A percentile compares a stretch with the other conserved stretches of the same genome.
These are phyloP conservation scores for Otolemur garnettii DNA, from an alignment of 2,113 vertebrate genomes.

Conservation along the genomic window DNA sequence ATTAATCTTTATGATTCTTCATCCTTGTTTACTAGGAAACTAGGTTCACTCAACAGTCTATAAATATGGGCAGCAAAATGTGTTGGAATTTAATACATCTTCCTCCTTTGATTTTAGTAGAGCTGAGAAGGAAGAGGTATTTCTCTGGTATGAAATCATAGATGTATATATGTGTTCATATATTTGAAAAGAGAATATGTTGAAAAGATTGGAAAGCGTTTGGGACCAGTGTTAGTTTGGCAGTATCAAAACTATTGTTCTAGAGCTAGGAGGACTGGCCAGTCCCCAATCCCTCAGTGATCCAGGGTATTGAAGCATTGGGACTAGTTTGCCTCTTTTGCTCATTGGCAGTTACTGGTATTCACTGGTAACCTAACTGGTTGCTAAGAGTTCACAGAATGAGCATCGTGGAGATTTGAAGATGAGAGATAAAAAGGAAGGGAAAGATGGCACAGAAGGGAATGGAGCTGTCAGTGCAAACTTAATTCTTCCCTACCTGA, in stretches of 20 bases:
- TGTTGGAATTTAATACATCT: background rate
- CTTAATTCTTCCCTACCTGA: background rate
- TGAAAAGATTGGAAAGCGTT: background rate
- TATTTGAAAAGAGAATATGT: conserved; percentile 25
- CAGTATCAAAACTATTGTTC: background rate
- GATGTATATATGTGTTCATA: background rate
- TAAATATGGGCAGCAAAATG: conserved; percentile 46
- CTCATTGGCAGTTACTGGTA: background rate
- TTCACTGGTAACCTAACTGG: background rate
- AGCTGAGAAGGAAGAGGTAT: conserved; percentile 6
- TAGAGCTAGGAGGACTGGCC: background rate
- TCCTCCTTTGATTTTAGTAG: conserved; percentile 20
- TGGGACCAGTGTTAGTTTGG: background rate
- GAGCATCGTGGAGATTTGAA: background rate
- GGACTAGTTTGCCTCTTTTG: background rate
- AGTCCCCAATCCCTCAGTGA: background rate
- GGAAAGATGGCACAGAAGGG: background rate
- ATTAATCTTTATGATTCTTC: conserved; percentile 53
- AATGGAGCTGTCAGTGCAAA: background rate
- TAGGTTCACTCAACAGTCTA: conserved; percentile 17
- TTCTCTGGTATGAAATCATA: conserved; percentile 30
- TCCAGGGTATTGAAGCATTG: background rate
- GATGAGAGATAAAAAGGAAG: background rate
- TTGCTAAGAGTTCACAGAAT: conserved; percentile 17
- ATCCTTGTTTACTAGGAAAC: background rate